These are phyloP conservation scores for Drosophila paracracens DNA, from an alignment of 2,888 invertebrate species.

Conservation along the genomic window DNA sequence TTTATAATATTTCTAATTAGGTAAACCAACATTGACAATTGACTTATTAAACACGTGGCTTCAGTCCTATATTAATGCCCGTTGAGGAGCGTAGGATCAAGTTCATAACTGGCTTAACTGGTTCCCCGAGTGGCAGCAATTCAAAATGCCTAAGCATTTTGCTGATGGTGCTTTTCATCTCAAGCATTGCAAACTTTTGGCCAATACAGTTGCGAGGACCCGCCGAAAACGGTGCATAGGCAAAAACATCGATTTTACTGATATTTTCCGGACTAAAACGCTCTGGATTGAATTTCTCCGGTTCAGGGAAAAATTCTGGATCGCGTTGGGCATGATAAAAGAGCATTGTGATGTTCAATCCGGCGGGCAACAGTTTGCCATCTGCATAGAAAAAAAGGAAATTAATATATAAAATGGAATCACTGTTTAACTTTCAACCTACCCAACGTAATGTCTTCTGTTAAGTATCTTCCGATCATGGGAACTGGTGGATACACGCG, in stretches of 20 bases:
- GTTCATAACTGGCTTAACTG: slow-evolving; percentile 71
- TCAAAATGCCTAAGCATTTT: slow-evolving; percentile 80
- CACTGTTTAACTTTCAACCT: slow-evolving; percentile 53
- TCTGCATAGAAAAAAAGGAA: slow-evolving; percentile 46
- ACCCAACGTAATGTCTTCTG: slow-evolving; percentile 86
- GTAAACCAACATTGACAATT: neutral
- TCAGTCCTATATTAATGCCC: slow-evolving; percentile 77
- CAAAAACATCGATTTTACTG: slow-evolving; percentile 83
- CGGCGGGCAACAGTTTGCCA: slow-evolving; percentile 77
- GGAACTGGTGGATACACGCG: slow-evolving; percentile 89
- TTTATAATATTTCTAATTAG: neutral
- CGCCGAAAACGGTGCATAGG: slow-evolving; percentile 82
- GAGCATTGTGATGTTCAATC: slow-evolving; percentile 67
- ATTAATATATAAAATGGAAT: no score
- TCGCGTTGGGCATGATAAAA: slow-evolving; percentile 78
- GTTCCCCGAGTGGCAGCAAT: slow-evolving; percentile 73
- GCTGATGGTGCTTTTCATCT: slow-evolving; percentile 81
- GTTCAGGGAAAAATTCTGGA: slow-evolving; percentile 77
- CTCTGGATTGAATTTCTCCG: slow-evolving; percentile 80
- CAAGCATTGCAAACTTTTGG: slow-evolving; percentile 83
- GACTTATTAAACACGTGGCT: slow-evolving; percentile 60
- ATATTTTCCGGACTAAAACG: slow-evolving; percentile 69
- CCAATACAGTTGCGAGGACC: slow-evolving; percentile 84
- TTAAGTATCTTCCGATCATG: slow-evolving; percentile 86
- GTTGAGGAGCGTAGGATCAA: slow-evolving; percentile 74